These are phyloP conservation scores for Palythoa grandiflora DNA, from an alignment of 92 coral and sea anemone species.

Conservation along the genomic window DNA sequence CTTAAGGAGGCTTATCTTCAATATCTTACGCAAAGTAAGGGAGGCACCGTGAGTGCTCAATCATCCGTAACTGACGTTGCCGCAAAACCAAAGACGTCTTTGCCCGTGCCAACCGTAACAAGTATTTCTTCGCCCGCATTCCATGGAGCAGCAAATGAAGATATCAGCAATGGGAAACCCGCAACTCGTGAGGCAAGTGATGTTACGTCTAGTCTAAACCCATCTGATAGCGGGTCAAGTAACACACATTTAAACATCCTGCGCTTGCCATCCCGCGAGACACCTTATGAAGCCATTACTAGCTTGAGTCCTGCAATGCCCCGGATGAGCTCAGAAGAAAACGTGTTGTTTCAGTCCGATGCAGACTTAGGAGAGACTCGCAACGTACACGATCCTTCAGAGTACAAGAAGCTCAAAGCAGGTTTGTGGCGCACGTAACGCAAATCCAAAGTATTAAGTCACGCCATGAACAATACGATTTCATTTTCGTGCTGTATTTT, in stretches of 20 bases:
- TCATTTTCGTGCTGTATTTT: no score
- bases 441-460: background rate
- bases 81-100: conserved; percentile 1
- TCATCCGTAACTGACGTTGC: background rate
- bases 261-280: conserved; percentile 3
- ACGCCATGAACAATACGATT: no score
- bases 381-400: conserved; percentile 61
- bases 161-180: background rate
- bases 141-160: background rate
- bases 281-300: conserved; percentile 36
- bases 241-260: background rate
- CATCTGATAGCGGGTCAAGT: background rate
- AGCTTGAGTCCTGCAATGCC: conserved; percentile 37
- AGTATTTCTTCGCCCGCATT: background rate
- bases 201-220: background rate
- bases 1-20: conserved; percentile 21
- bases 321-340: conserved; percentile 64
- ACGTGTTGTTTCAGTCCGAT: conserved; percentile 87
- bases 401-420: conserved; percentile 74
- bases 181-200: background rate
- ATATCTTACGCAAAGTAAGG: background rate
- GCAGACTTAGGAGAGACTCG: conserved; percentile 76
- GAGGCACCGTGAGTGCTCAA: background rate
- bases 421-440: conserved; percentile 40
- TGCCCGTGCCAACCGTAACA: conserved; percentile 1